Percentiles rank a stretch among this genome's conserved stretches.
Evolutionary conservation across 2,888 invertebrate genomes (phyloP).

Genomic region (Argynnis bischoffii): DNA sequence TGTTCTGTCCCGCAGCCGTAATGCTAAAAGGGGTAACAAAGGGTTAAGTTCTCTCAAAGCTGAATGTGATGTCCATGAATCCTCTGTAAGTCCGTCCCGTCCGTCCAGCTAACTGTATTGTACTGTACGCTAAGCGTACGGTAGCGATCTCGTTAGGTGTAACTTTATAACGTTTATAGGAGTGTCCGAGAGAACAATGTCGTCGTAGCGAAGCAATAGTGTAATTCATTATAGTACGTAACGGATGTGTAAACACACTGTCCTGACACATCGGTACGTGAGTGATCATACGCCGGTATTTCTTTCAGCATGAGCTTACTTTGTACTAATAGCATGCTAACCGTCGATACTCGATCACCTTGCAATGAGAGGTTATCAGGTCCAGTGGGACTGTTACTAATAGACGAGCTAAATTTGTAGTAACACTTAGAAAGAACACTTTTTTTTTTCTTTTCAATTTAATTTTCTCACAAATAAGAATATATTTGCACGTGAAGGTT

Average conservation of each 20-base stretch:
- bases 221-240: not conserved
- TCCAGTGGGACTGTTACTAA: not conserved
- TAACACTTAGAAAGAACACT: not conserved
- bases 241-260: constrained; percentile 18
- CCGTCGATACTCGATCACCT: constrained; percentile 20
- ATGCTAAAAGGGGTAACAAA: not conserved
- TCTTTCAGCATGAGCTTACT: constrained; percentile 55
- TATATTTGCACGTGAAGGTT: not conserved
- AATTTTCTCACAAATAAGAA: constrained; percentile 4
- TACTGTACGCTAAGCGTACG: not conserved
- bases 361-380: constrained; percentile 1
- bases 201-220: not conserved
- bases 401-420: constrained; percentile 4
- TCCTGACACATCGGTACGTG: constrained; percentile 45
- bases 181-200: constrained; percentile 1
- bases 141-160: not conserved
- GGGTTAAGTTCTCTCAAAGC: not conserved
- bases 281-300: constrained; percentile 78
- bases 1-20: not conserved
- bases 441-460: not conserved
- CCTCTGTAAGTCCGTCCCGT: not conserved
- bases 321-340: constrained; percentile 60
- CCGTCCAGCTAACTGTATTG: not conserved
- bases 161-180: constrained; percentile 16
- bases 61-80: not conserved